These are phyloP conservation scores for Gallinago undulata DNA, from an alignment of 2,113 vertebrate genomes.

Conservation along the genomic window DNA sequence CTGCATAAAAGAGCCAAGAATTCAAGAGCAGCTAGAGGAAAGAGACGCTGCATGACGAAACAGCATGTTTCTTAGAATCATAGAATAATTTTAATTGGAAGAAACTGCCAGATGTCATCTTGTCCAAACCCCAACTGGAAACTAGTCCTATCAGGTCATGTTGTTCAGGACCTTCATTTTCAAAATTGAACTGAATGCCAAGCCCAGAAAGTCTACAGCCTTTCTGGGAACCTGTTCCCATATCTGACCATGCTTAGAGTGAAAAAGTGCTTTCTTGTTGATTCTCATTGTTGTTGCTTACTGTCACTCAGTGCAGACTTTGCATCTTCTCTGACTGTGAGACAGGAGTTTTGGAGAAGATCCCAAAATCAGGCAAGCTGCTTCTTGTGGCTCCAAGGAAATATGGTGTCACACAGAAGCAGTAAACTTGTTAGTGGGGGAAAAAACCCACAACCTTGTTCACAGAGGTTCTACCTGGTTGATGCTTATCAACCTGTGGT, in stretches of 20 bases:
- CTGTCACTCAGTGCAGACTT: fast-evolving
- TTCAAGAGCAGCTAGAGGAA: background rate
- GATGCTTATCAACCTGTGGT: background rate
- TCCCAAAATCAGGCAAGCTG: background rate
- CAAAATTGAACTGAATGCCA: background rate
- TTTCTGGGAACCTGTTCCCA: background rate
- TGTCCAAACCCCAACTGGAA: background rate
- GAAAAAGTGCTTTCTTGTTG: background rate
- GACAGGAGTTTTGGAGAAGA: background rate
- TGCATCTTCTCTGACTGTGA: background rate
- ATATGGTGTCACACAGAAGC: background rate
- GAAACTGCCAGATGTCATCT: background rate
- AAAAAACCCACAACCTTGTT: fast-evolving
- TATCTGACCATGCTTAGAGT: background rate
- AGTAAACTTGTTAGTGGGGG: background rate
- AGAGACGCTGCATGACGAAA: background rate
- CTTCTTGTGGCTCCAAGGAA: background rate
- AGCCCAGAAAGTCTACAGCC: background rate
- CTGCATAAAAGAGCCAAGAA: background rate
- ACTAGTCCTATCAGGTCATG: background rate
- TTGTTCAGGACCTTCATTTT: background rate
- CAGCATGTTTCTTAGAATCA: background rate
- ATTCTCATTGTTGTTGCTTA: background rate
- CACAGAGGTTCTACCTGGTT: background rate
- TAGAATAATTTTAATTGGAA: background rate